Conservation (phyloP, 2,113 vertebrate species). For the Ptychochromis oligacanthus region DNA sequence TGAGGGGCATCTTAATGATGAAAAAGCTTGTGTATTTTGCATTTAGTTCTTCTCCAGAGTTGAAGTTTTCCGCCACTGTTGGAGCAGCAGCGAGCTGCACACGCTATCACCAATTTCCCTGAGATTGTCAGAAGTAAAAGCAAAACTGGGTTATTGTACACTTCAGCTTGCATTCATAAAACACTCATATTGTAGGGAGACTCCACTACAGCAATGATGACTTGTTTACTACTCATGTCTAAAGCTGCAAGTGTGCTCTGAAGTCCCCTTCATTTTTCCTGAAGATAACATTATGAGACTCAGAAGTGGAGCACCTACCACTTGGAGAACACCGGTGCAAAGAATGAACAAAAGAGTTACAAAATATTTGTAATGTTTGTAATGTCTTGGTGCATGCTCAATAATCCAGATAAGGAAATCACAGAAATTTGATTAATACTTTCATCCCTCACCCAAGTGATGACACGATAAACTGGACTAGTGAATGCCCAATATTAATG, state of each 20-base stretch:
- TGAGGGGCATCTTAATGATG: neutral
- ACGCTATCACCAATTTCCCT: too few species aligned
- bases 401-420: too few species aligned
- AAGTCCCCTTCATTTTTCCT: neutral
- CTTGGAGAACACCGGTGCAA: neutral
- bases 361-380: neutral
- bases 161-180: neutral
- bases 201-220: neutral
- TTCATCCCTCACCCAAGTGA: too few species aligned
- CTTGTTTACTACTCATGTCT: neutral
- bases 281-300: neutral
- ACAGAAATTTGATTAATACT: too few species aligned
- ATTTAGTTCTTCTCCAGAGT: neutral
- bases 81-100: neutral
- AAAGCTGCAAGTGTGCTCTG: neutral
- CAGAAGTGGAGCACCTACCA: neutral
- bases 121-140: neutral
- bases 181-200: neutral
- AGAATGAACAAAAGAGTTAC: rapidly evolving
- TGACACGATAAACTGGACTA: neutral
- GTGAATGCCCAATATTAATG: rapidly evolving
- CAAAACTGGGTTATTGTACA: neutral
- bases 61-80: neutral
- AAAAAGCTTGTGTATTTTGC: neutral
- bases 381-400: rapidly evolving